Base-by-base conservation (phyloP, 2,113 vertebrate genomes). In the Lagenorhynchus albirostris region DNA sequence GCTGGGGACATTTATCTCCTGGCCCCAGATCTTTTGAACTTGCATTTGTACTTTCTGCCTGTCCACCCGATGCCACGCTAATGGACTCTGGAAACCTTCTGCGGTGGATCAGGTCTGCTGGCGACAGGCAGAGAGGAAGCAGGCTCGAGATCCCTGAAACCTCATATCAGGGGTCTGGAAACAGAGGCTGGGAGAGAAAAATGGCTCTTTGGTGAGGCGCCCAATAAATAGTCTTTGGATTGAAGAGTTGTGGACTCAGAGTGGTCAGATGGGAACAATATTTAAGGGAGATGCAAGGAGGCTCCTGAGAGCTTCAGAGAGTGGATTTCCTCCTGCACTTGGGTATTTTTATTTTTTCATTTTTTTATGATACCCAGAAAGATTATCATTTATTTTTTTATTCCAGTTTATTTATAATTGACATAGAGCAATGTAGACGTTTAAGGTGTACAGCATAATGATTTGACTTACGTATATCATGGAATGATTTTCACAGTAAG, bases 91-190 rank as follows among this genome's bases (percentile, higher is more conserved):
- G 11, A 70, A 94, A 74, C 44, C 58, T 96, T 94, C 89, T 87
- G 86, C 10, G 33, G 33, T 89, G 33, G 33, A 23, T 83, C 23
- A 67, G 76, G 60, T 70, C 77, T 95, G 79, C 62, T 98, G 94
- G 67, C 3, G 33, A 71, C 71, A 97, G 79, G 23, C 29, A 81
- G 67, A 74, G 74, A 96, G 88, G 76, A 96, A 98, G 91, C 50
- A 76, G 50, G 13, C 55, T 92, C 15, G 26, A 65, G 55, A 70
- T 63, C 0, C n/a, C 81, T 7, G 31, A 89, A 47, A 17, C 17
- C 44, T 80, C 36, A 41, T 68, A 94, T 89, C 60, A 50, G 68
- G 67, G 60, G 2, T 96, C 81, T 94, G 60, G 60, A 93, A 96
- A 88, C 36, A 74, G 26, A 94, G 89, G 17, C 47, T 12, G 2